A percentile compares a stretch with the other conserved stretches of the same genome.
Evolutionary conservation across 1,140 invertebrate genomes (phyloP).

Genomic region (Gonatopus flavifemur): DNA sequence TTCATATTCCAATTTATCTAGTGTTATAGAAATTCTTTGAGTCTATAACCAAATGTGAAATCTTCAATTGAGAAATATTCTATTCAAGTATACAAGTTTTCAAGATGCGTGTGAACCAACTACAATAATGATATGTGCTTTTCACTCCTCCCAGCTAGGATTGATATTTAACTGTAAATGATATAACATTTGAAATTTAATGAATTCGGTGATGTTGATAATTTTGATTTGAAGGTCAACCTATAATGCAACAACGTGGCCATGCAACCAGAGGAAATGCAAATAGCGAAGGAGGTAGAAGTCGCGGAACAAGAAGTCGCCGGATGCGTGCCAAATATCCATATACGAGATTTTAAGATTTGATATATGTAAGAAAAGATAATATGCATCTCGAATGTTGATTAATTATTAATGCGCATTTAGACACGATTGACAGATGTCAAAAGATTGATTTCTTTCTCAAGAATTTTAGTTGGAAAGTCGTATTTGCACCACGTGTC

Average conservation of each 20-base stretch:
- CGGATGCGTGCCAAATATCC: slow-evolving; percentile 36
- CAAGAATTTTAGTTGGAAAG: too few species aligned
- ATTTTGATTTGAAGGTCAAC: slow-evolving; percentile 26
- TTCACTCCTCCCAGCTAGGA: too few species aligned
- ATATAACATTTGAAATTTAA: too few species aligned
- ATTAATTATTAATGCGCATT: too few species aligned
- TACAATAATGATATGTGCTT: neutral
- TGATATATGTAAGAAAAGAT: too few species aligned
- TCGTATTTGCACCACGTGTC: too few species aligned
- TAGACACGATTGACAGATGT: too few species aligned
- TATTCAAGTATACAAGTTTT: neutral
- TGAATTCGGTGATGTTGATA: neutral
- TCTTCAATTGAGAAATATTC: neutral
- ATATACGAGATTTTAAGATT: slow-evolving; percentile 21
- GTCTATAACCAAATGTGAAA: neutral
- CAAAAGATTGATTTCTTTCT: too few species aligned
- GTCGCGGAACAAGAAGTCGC: slow-evolving; percentile 35
- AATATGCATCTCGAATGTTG: too few species aligned
- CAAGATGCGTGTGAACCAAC: neutral
- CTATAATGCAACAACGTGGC: slow-evolving; percentile 24
- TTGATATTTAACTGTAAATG: too few species aligned
- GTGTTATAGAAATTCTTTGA: neutral
- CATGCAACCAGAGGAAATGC: slow-evolving; percentile 26
- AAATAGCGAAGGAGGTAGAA: slow-evolving; percentile 33
- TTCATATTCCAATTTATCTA: neutral